Percentiles rank a stretch among this genome's conserved stretches.
phyloP scores from a whole-genome alignment of 2,797 vertebrate species.

The Corythornis leucogaster region DNA sequence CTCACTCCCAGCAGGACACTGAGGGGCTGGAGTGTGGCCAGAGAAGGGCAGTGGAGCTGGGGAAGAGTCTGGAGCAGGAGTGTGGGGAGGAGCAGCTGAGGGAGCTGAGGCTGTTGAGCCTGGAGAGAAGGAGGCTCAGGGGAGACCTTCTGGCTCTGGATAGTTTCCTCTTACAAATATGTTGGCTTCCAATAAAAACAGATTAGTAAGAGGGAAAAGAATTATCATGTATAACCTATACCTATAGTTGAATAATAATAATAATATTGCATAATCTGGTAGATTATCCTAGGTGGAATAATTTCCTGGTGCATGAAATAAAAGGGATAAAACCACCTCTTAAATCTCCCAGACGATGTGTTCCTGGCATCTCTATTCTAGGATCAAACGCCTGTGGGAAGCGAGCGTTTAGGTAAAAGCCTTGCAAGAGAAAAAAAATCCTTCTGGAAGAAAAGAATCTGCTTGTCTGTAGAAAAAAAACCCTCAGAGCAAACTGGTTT shows the following conservation, averaged over 20 bases:
- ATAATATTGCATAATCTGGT: not conserved
- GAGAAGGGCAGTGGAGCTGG: too few species aligned
- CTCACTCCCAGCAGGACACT: too few species aligned
- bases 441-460: conserved; percentile 8
- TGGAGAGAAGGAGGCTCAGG: too few species aligned
- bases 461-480: not conserved
- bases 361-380: not conserved
- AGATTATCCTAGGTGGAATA: not conserved
- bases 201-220: not conserved
- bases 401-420: conserved; percentile 20
- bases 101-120: too few species aligned
- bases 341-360: not conserved
- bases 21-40: too few species aligned
- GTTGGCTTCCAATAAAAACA: not conserved
- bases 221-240: accelerated
- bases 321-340: not conserved
- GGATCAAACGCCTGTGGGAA: not conserved
- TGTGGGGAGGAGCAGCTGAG: too few species aligned
- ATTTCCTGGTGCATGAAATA: not conserved
- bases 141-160: too few species aligned
- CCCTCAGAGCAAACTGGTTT: not conserved
- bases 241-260: too few species aligned
- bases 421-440: conserved; percentile 9
- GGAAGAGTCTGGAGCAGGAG: too few species aligned
- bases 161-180: not conserved